These are phyloP conservation scores for Nasonia longicornis DNA, from an alignment of 1,140 invertebrate species.

Conservation along the genomic window DNA sequence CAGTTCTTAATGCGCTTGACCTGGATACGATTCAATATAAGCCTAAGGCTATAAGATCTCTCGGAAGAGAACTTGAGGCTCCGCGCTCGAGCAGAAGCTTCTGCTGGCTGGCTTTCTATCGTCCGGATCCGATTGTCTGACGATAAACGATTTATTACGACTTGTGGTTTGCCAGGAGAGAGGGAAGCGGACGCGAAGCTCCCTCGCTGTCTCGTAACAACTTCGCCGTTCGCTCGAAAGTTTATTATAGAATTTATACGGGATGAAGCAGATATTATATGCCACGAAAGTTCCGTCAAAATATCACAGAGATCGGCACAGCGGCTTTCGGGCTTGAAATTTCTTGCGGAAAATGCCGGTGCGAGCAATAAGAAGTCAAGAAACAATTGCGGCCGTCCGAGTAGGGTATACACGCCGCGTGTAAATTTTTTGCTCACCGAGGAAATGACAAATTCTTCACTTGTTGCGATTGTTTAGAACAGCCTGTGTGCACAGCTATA, in stretches of 20 bases:
- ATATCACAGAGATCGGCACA: neutral
- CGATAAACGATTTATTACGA: neutral
- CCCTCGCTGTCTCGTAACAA: neutral
- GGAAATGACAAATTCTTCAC: constrained; percentile 1
- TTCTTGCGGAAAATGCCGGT: neutral
- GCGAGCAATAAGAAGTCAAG: neutral
- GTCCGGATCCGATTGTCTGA: neutral
- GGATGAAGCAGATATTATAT: neutral
- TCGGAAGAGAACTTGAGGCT: neutral
- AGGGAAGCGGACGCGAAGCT: neutral
- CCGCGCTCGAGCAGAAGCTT: neutral
- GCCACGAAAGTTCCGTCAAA: neutral
- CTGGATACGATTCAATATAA: neutral
- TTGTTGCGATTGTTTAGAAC: neutral
- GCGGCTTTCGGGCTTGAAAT: too few relatives aligned
- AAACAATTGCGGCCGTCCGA: neutral
- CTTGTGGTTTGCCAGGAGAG: neutral
- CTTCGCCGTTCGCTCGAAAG: neutral
- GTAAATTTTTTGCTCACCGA: neutral
- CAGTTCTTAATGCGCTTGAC: neutral
- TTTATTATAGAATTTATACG: neutral
- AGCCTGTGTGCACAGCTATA: neutral
- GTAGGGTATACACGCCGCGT: neutral
- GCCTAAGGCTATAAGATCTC: neutral
- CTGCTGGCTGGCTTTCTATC: neutral